Evolutionary conservation across 2,888 invertebrate species (phyloP), one percentile per base, ranked within the genome.

Genomic region (Strigamia maritima): DNA sequence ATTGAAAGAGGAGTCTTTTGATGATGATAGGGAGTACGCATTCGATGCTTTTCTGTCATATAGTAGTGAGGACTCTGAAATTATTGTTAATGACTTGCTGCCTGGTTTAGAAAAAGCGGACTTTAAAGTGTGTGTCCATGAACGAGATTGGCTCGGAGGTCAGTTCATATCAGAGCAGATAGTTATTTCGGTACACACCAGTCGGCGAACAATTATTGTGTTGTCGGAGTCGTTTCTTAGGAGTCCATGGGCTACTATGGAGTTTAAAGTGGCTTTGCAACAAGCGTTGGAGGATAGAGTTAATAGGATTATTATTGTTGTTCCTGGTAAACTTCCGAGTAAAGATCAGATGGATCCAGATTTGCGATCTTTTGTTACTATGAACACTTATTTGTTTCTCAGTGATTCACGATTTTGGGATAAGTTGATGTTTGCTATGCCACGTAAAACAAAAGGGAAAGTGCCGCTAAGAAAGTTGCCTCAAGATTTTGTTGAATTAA

Each of bases 31-130:
- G 81, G 44, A 76, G 81, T 93, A 90, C 85, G 31, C 70, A 81
- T 93, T 90, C 85, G 93, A 94, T 85, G 94, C 92, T 0, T 94
- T 94, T 85, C 88, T 94, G 81, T 93, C 93, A 82, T 94, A 91
- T 85, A 91, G 93, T 6, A 91, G 93, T 35, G 80, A 81, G 84
- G 94, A 94, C 85, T 91, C 91, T 83, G 89, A 89, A 2, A 92
- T 92, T 83, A 90, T 93, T 14, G 87, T 89, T 0, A 89, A 90
- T 31, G 87, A 90, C 81, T 85, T 94, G 80, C 88, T 92, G 74
- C 89, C 91, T 0, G 89, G 89, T 75, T 86, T 94, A 79, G 93
- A 93, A 85, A 86, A 86, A 79, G 3, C 35, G 12, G 22, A 78
- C 10, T 78, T 65, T 54, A 80, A 81, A 38, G 38, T 83, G 0